Conservation (phyloP, 1,140 invertebrate species). For the Anoplophora glabripennis region DNA sequence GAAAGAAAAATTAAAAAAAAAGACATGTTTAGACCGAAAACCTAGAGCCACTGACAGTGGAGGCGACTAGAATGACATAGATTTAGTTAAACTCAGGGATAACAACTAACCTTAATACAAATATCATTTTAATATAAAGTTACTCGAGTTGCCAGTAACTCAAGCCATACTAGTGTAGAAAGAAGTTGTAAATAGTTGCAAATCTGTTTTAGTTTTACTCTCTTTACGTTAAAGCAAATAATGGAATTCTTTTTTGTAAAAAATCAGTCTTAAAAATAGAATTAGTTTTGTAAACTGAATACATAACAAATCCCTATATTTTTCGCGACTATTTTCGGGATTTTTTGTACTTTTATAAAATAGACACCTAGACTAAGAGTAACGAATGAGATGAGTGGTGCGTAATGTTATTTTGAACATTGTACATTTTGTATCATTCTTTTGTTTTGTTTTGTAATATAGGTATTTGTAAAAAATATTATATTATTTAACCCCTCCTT, state of each 20-base stretch:
- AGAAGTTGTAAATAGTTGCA: slow-evolving; percentile 2
- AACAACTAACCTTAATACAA: slow-evolving; percentile 20
- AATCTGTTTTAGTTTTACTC: not conserved
- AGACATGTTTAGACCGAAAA: too few species aligned
- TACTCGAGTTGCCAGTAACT: slow-evolving; percentile 22
- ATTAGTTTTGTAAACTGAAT: slow-evolving; percentile 5
- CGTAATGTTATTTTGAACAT: slow-evolving; percentile 5
- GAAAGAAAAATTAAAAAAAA: too few species aligned
- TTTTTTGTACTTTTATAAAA: slow-evolving; percentile 44
- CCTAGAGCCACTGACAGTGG: too few species aligned
- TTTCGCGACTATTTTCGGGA: slow-evolving; percentile 43
- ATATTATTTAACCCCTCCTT: not conserved
- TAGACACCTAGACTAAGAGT: slow-evolving; percentile 1
- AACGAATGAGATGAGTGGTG: not conserved
- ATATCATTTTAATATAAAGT: slow-evolving; percentile 14
- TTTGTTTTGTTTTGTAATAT: slow-evolving; percentile 20
- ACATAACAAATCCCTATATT: slow-evolving; percentile 37
- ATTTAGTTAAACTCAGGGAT: slow-evolving; percentile 27
- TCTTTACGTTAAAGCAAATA: not conserved
- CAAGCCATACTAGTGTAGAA: slow-evolving; percentile 24
- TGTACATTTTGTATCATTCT: slow-evolving; percentile 21
- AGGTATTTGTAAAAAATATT: slow-evolving; percentile 15
- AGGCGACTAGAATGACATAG: not conserved
- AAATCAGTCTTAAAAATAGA: not conserved
- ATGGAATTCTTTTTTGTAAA: not conserved